These are phyloP conservation scores for Cinara cedri DNA, from an alignment of 2,888 invertebrate species.

Conservation along the genomic window DNA sequence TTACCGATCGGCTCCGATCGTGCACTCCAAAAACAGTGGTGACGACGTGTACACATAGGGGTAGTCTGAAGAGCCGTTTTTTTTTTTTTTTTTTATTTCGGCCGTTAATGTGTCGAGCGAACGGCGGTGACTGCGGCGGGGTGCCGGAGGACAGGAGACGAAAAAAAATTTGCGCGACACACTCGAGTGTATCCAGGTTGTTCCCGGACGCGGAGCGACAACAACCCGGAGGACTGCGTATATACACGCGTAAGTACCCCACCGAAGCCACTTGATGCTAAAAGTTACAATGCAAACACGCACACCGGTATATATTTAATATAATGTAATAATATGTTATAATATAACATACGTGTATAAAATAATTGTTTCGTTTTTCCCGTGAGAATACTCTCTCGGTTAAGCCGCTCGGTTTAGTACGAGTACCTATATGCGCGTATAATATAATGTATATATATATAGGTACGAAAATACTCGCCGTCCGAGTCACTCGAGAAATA, in stretches of 20 bases:
- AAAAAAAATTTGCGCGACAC: slow-evolving; percentile 32
- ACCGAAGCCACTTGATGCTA: slow-evolving; percentile 53
- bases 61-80: slow-evolving; percentile 53
- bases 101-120: slow-evolving; percentile 44
- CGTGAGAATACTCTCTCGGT: slow-evolving; percentile 22
- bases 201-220: slow-evolving; percentile 38
- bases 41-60: slow-evolving; percentile 35
- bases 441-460: background rate
- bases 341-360: background rate
- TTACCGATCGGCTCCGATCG: slow-evolving; percentile 28
- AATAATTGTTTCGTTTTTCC: slow-evolving; percentile 44
- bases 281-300: slow-evolving; percentile 56
- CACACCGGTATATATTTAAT: slow-evolving; percentile 39
- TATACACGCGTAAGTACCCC: slow-evolving; percentile 39
- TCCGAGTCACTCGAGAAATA: too few relatives aligned
- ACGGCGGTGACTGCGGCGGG: slow-evolving; percentile 26
- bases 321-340: too few relatives aligned
- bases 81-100: background rate
- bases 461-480: background rate
- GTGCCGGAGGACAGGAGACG: slow-evolving; percentile 8
- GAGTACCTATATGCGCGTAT: background rate
- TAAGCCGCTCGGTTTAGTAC: background rate
- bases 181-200: slow-evolving; percentile 55
- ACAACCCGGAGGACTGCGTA: slow-evolving; percentile 2
- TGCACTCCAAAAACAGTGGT: slow-evolving; percentile 8